A percentile compares a stretch with the other conserved stretches of the same genome.
phyloP scores from a whole-genome alignment of 1,140 invertebrate genomes.

The Drosophila arizonae region DNA sequence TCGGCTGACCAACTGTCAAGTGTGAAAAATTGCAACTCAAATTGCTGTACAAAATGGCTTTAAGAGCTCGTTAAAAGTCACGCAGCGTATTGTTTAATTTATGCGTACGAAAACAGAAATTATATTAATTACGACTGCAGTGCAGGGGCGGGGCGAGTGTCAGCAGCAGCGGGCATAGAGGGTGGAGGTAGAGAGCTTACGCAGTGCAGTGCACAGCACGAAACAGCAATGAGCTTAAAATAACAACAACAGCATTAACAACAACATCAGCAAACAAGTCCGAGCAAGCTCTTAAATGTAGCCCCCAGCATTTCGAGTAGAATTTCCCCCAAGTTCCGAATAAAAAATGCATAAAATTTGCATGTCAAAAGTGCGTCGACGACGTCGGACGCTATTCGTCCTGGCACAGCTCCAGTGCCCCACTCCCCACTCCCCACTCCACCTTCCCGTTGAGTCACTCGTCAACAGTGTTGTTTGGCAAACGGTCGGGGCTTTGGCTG shows the following conservation, averaged over 20 bases:
- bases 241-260: constrained; percentile 12
- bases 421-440: too few species aligned
- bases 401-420: neutral
- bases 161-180: neutral
- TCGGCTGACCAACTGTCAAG: constrained; percentile 67
- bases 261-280: constrained; percentile 19
- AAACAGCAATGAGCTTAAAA: constrained; percentile 27
- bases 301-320: constrained; percentile 28
- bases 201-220: constrained; percentile 47
- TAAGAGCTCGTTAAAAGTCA: constrained; percentile 78
- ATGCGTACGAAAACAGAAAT: constrained; percentile 75
- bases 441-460: neutral
- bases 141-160: neutral
- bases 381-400: constrained; percentile 28
- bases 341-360: constrained; percentile 77
- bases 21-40: constrained; percentile 79
- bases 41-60: constrained; percentile 78
- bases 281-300: constrained; percentile 27
- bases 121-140: constrained; percentile 75
- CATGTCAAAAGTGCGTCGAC: constrained; percentile 78
- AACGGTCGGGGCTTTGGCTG: constrained; percentile 52
- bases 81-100: constrained; percentile 73
- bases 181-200: constrained; percentile 1
- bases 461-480: constrained; percentile 45
- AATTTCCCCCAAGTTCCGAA: constrained; percentile 37